A percentile compares a stretch with the other conserved stretches of the same genome.
phyloP scores from a whole-genome alignment of 2,888 invertebrate genomes.

The Caenorhabditis afra region DNA sequence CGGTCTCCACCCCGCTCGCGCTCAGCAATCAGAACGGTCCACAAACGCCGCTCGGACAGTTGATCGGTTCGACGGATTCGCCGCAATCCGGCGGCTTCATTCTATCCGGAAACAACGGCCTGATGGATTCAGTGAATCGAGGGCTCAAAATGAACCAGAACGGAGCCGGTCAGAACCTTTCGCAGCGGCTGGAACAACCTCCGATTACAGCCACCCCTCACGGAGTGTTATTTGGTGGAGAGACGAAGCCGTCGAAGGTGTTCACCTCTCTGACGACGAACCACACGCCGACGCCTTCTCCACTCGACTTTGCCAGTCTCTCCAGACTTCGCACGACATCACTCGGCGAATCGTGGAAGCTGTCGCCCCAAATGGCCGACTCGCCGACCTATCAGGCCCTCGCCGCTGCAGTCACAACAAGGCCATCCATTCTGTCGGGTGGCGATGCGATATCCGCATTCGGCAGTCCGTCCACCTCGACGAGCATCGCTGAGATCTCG shows the following conservation, averaged over 20 bases:
- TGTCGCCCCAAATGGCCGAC: conserved; percentile 2
- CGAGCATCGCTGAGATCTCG: not conserved
- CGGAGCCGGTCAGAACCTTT: conserved; percentile 5
- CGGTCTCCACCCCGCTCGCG: conserved; percentile 47
- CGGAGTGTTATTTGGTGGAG: not conserved
- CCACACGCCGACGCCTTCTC: conserved; percentile 18
- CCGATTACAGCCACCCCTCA: conserved; percentile 3
- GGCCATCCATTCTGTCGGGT: conserved; percentile 3
- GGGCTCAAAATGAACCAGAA: not conserved
- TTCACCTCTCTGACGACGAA: conserved; percentile 24
- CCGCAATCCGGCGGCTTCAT: conserved; percentile 10
- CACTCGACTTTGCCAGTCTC: conserved; percentile 33
- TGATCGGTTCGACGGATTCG: conserved; percentile 3
- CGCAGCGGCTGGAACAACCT: conserved; percentile 54
- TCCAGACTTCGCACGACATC: conserved; percentile 31
- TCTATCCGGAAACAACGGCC: not conserved
- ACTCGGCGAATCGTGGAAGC: conserved; percentile 39
- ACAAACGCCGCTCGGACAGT: conserved; percentile 32
- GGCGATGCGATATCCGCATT: not conserved
- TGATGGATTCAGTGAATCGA: conserved; percentile 8
- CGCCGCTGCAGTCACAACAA: conserved; percentile 14
- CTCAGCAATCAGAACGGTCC: conserved; percentile 39
- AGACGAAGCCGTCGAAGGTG: conserved; percentile 13
- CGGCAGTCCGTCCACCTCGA: conserved; percentile 15
- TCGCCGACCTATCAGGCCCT: conserved; percentile 29